These are phyloP conservation scores for Gorilla gorilla DNA, from an alignment of 2,113 vertebrate species.

Conservation along the genomic window DNA sequence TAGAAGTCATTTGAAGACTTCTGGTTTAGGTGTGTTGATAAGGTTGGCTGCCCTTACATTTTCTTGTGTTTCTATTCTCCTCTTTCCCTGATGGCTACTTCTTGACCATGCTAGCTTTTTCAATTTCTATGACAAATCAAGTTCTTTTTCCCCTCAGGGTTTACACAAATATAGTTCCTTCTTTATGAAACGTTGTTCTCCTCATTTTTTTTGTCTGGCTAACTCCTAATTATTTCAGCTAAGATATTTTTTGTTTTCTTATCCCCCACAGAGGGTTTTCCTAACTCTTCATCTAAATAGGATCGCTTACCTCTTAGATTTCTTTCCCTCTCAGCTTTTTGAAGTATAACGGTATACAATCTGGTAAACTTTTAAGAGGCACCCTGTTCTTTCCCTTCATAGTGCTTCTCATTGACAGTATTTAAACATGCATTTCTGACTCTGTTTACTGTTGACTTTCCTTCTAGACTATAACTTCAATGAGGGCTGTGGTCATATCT, in stretches of 20 bases:
- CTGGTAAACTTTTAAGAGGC: neutral
- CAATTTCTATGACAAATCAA: neutral
- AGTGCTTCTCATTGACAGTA: neutral
- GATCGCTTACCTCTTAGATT: neutral
- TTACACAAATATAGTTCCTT: neutral
- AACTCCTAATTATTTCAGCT: neutral
- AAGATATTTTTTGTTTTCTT: neutral
- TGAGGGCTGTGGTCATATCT: neutral
- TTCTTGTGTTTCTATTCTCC: neutral
- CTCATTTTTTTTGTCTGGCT: neutral
- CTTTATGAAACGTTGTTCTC: neutral
- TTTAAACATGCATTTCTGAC: neutral
- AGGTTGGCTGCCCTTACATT: neutral
- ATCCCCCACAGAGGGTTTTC: neutral
- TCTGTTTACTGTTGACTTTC: neutral
- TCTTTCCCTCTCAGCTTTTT: neutral
- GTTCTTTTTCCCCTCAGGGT: neutral
- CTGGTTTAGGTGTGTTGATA: neutral
- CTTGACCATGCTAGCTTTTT: neutral
- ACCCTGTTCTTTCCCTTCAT: neutral
- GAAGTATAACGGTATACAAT: neutral
- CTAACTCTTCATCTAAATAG: constrained; percentile 12
- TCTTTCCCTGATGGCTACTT: neutral
- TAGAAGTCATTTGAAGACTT: neutral
- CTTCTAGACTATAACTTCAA: neutral